A percentile compares a stretch with the other conserved stretches of the same genome.
Evolutionary conservation across 2,113 vertebrate genomes (phyloP).

Genomic region (Takifugu bimaculatus): DNA sequence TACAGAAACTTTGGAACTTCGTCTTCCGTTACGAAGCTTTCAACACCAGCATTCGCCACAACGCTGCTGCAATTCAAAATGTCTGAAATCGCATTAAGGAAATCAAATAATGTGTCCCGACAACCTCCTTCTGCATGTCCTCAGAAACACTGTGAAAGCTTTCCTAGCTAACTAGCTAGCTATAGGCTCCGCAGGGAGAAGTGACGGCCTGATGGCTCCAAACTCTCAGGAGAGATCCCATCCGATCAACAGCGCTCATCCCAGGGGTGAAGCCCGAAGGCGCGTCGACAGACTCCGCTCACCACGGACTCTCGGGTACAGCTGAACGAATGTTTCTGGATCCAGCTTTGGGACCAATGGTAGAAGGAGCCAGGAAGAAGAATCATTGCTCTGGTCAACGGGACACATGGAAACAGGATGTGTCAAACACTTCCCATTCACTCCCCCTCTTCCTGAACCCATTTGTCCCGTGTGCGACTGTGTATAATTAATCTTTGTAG

Average conservation of each 20-base stretch:
- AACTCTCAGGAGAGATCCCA: slow-evolving; percentile 2
- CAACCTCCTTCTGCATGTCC: background rate
- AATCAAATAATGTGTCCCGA: slow-evolving; percentile 15
- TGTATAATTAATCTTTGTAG: slow-evolving; percentile 24
- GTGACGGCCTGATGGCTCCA: slow-evolving; percentile 3
- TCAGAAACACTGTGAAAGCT: background rate
- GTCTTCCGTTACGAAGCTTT: slow-evolving; percentile 13
- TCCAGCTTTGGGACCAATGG: no score
- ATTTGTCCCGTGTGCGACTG: background rate
- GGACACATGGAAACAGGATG: background rate
- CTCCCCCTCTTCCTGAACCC: background rate
- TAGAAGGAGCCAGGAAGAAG: no score
- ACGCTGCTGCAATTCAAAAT: slow-evolving; percentile 33
- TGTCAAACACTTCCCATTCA: background rate
- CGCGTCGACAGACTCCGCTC: slow-evolving; percentile 4
- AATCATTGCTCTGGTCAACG: slow-evolving; percentile 35
- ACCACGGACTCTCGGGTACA: no score
- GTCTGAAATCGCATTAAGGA: slow-evolving; percentile 30
- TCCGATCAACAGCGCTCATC: background rate
- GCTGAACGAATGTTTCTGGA: no score
- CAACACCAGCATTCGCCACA: slow-evolving; percentile 28
- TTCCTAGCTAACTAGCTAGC: no score
- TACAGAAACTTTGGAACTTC: slow-evolving; percentile 24
- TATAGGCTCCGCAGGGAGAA: background rate
- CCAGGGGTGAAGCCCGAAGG: slow-evolving; percentile 6